A percentile compares a stretch with the other conserved stretches of the same genome.
These are phyloP conservation scores for Xenops minutus DNA, from an alignment of 2,797 vertebrate genomes.

Conservation along the genomic window DNA sequence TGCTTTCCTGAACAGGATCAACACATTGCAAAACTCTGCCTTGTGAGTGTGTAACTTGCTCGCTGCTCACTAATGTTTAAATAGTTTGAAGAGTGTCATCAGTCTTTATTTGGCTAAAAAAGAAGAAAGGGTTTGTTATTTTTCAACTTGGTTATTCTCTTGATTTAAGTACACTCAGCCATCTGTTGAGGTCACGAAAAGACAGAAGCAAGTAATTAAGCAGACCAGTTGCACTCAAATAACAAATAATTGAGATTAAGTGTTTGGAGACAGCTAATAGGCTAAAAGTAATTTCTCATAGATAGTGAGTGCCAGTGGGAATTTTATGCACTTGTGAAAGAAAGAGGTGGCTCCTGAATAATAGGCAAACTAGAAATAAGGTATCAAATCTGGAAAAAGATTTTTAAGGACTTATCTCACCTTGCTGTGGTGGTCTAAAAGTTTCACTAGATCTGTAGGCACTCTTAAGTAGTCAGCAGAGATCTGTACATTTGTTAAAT, in stretches of 20 bases:
- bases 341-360: not conserved
- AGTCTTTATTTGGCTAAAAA: not conserved
- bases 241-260: constrained; percentile 43
- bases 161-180: constrained; percentile 8
- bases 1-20: not conserved
- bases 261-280: not conserved
- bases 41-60: not conserved
- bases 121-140: not conserved
- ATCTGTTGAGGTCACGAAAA: constrained; percentile 36
- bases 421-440: not conserved
- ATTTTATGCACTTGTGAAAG: not conserved
- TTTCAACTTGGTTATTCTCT: not conserved
- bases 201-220: constrained; percentile 45
- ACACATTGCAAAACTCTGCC: not conserved
- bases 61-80: not conserved
- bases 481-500: not conserved
- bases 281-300: not conserved
- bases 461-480: not conserved
- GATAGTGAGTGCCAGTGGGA: not conserved
- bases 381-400: not conserved
- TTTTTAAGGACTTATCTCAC: not conserved
- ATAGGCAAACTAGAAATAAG: not conserved
- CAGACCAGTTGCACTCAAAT: not conserved
- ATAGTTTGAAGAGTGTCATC: not conserved
- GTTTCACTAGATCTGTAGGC: not conserved